Conservation (phyloP, 2,888 invertebrate genomes). For the Chymomyza amoena region DNA sequence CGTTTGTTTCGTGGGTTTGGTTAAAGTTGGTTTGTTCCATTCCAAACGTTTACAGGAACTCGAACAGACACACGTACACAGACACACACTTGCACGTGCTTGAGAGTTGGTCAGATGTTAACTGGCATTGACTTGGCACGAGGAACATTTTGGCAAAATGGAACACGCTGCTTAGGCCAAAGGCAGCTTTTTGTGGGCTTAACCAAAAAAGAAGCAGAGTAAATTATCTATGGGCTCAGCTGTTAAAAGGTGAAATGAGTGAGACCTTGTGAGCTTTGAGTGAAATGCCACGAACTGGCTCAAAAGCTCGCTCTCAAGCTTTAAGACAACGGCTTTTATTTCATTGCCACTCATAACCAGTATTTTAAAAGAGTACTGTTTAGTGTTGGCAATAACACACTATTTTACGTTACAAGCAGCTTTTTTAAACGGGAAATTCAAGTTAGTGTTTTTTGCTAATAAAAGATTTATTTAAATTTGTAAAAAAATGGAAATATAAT, state of each 20-base stretch:
- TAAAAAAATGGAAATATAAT: no score
- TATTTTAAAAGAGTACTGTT: slow-evolving; percentile 16
- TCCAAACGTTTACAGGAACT: slow-evolving; percentile 10
- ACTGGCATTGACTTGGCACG: slow-evolving; percentile 25
- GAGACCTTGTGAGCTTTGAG: slow-evolving; percentile 9
- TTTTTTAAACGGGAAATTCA: background rate
- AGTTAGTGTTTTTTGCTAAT: no score
- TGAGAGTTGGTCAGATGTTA: background rate
- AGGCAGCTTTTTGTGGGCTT: slow-evolving; percentile 32
- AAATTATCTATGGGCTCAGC: background rate
- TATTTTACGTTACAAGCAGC: background rate
- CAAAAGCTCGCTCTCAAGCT: slow-evolving; percentile 21
- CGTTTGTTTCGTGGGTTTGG: slow-evolving; percentile 56
- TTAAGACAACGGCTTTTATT: background rate
- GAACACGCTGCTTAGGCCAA: slow-evolving; percentile 18
- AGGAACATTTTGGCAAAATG: slow-evolving; percentile 26
- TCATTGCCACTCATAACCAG: slow-evolving; percentile 6
- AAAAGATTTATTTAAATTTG: no score
- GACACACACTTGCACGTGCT: background rate
- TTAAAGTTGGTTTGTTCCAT: slow-evolving; percentile 45
- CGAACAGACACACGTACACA: slow-evolving; percentile 1
- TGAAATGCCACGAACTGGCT: background rate
- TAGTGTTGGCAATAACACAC: background rate
- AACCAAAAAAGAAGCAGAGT: background rate
- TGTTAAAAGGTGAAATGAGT: slow-evolving; percentile 7